These are phyloP conservation scores for Illadopsis cleaveri DNA, from an alignment of 2,113 vertebrate genomes.

Conservation along the genomic window DNA sequence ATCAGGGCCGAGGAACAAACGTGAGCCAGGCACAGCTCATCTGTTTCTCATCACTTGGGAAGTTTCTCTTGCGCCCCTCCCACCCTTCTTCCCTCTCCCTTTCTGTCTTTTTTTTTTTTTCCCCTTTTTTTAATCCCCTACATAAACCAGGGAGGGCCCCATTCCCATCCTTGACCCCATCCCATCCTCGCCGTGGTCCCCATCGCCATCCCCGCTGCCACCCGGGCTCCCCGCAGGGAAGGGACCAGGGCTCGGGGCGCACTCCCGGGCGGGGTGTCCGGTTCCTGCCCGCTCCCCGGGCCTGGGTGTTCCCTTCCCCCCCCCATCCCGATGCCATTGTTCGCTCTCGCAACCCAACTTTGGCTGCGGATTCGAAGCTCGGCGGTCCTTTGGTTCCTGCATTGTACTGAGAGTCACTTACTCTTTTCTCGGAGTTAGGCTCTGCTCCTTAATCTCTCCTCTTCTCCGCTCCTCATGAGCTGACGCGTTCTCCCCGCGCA, in stretches of 20 bases:
- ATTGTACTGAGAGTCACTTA: constrained; percentile 47
- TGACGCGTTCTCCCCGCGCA: background rate
- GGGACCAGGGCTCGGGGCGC: no score
- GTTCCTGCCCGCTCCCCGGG: no score
- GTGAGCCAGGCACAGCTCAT: constrained; percentile 67
- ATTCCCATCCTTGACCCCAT: background rate
- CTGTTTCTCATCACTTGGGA: constrained; percentile 74
- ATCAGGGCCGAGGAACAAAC: constrained; percentile 66
- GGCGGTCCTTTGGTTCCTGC: background rate
- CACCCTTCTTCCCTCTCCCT: background rate
- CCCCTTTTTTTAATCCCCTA: background rate
- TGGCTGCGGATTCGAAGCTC: background rate
- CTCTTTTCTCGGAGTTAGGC: constrained; percentile 16
- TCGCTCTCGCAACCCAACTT: background rate
- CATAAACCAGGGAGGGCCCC: background rate
- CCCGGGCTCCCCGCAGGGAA: background rate
- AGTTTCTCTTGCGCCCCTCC: constrained; percentile 49
- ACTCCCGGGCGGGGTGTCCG: background rate
- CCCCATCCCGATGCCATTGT: background rate
- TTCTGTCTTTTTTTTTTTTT: no score
- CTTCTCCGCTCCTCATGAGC: background rate
- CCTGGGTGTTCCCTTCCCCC: background rate
- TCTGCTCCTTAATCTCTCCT: constrained; percentile 5
- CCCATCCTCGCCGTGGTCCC: background rate
- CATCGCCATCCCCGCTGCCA: accelerated